A percentile compares a stretch with the other conserved stretches of the same genome.
Conservation (phyloP, 2,113 vertebrate species). For the Psophia crepitans region DNA sequence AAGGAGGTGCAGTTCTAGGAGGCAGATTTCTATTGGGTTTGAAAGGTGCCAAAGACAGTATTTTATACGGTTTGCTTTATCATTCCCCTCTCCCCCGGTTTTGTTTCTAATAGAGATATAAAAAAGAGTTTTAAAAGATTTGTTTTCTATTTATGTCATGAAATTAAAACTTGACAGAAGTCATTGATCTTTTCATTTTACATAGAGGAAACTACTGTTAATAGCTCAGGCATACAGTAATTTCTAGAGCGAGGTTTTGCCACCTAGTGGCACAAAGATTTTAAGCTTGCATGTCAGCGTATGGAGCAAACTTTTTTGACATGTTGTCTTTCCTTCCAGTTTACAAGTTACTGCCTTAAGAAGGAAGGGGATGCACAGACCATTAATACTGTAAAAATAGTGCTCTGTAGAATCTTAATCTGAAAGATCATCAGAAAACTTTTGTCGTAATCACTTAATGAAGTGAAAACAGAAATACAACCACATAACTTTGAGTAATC, state of each 20-base stretch:
- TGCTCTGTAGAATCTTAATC: not conserved
- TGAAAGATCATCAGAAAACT: not conserved
- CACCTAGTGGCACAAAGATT: constrained; percentile 16
- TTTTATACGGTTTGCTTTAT: not conserved
- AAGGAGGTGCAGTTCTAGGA: not conserved
- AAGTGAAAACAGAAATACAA: not conserved
- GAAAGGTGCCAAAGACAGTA: not conserved
- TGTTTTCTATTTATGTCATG: not conserved
- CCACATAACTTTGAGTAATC: not conserved
- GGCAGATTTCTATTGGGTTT: not conserved
- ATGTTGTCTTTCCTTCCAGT: not conserved
- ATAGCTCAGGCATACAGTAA: not conserved
- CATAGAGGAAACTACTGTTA: not conserved
- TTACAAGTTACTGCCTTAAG: not conserved
- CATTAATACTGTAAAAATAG: not conserved
- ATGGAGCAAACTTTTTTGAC: not conserved
- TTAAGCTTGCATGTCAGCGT: not conserved
- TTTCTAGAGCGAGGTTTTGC: not conserved
- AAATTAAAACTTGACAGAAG: not conserved
- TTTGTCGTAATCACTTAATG: not conserved
- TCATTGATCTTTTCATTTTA: not conserved
- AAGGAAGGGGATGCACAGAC: not conserved
- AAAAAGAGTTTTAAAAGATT: not conserved
- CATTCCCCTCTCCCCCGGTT: rapidly evolving
- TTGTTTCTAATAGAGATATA: not conserved